phyloP scores from a whole-genome alignment of 1,140 invertebrate genomes.

The Trachymyrmex septentrionalis region DNA sequence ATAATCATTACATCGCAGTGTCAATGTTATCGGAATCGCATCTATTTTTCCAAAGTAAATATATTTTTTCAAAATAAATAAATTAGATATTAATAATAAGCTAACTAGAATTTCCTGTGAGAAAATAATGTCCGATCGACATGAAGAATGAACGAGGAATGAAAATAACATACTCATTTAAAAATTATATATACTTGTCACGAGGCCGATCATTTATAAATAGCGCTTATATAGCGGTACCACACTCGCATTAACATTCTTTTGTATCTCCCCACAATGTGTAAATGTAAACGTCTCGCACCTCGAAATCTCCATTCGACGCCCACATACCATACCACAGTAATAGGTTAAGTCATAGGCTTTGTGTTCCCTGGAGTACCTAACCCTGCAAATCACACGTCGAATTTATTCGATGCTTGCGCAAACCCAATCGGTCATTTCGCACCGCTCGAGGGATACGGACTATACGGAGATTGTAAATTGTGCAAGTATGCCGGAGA shows the following conservation, averaged over 20 bases:
- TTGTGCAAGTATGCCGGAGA: constrained; percentile 24
- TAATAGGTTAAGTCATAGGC: constrained; percentile 51
- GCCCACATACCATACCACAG: constrained; percentile 48
- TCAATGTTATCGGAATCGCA: neutral
- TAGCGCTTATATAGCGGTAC: constrained; percentile 30
- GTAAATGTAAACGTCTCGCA: constrained; percentile 59
- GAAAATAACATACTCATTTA: neutral
- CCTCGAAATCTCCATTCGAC: constrained; percentile 65
- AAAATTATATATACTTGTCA: constrained; percentile 28
- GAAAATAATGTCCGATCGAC: constrained; percentile 2
- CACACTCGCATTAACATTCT: constrained; percentile 44
- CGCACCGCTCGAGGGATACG: constrained; percentile 27
- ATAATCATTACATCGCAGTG: neutral
- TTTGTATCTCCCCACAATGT: constrained; percentile 48
- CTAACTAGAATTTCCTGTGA: neutral
- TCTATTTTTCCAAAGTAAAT: neutral
- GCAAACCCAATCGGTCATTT: constrained; percentile 54
- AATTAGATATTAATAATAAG: neutral
- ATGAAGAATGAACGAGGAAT: neutral
- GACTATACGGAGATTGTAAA: constrained; percentile 6
- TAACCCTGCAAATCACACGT: constrained; percentile 63
- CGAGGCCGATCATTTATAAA: constrained; percentile 52
- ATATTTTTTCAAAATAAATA: constrained; percentile 16
- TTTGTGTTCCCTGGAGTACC: constrained; percentile 61
- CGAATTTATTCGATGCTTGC: constrained; percentile 61